Conservation (phyloP, 2,888 invertebrate species). For the Tetranychus truncatus region DNA sequence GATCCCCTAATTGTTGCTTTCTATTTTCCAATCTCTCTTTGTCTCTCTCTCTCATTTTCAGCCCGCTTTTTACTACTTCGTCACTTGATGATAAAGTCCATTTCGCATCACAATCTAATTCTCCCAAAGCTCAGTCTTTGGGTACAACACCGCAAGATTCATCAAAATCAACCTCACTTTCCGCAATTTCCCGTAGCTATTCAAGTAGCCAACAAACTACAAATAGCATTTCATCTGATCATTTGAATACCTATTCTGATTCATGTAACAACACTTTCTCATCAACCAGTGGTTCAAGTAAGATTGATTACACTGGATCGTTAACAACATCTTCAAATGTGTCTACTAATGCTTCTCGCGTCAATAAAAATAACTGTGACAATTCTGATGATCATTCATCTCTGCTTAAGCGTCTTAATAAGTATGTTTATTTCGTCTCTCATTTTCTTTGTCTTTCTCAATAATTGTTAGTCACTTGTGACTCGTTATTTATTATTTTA, state of each 20-base stretch:
- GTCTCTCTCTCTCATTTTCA: background rate
- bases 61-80: background rate
- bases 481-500: too few species aligned
- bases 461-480: background rate
- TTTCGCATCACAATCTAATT: conserved; percentile 1
- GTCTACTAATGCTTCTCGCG: background rate
- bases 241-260: background rate
- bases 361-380: background rate
- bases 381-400: background rate
- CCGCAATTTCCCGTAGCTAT: background rate
- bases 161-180: background rate
- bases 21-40: background rate
- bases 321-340: background rate
- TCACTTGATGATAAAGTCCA: background rate
- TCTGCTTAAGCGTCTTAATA: background rate
- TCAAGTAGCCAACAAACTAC: background rate
- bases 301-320: background rate
- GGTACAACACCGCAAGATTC: background rate
- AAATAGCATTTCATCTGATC: background rate
- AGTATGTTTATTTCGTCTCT: background rate
- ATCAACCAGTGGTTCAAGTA: background rate
- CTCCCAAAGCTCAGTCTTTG: background rate
- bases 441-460: background rate
- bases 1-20: background rate
- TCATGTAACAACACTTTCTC: background rate